Evolutionary conservation across 2,113 vertebrate genomes (phyloP).

Genomic region (Callocephalon fimbriatum): DNA sequence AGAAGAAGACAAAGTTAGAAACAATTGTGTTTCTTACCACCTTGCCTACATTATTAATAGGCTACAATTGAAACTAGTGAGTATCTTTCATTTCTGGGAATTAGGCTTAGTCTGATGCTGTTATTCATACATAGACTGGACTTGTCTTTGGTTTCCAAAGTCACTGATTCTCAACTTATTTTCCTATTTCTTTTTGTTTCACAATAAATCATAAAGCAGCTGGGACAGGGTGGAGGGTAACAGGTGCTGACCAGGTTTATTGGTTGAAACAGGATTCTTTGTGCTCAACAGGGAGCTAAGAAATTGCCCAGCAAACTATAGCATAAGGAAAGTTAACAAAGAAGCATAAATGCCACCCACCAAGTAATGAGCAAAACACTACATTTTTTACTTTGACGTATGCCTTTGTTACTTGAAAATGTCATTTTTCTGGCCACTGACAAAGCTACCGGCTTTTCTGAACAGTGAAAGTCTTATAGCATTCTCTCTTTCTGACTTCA

Average conservation of each 20-base stretch:
- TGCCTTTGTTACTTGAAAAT: conserved; percentile 16
- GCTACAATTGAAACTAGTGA: not conserved
- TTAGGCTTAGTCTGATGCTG: not conserved
- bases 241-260: not conserved
- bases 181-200: not conserved
- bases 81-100: not conserved
- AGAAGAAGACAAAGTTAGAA: not conserved
- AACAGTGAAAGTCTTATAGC: not conserved
- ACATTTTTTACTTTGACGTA: conserved; percentile 30
- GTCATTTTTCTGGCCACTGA: not conserved
- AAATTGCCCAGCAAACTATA: not conserved
- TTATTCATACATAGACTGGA: not conserved
- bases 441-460: not conserved
- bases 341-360: not conserved
- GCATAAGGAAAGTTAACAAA: not conserved
- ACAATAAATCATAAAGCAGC: not conserved
- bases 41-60: not conserved
- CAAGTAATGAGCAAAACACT: not conserved
- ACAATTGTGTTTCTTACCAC: not conserved
- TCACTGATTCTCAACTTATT: not conserved
- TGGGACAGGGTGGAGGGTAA: not conserved
- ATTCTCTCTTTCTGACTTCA: not conserved
- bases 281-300: not conserved
- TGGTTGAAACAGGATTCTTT: not conserved
- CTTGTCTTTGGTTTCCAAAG: fast-evolving